Evolutionary conservation across 2,888 invertebrate genomes (phyloP).

Genomic region (Hirtodrosophila alboralis): DNA sequence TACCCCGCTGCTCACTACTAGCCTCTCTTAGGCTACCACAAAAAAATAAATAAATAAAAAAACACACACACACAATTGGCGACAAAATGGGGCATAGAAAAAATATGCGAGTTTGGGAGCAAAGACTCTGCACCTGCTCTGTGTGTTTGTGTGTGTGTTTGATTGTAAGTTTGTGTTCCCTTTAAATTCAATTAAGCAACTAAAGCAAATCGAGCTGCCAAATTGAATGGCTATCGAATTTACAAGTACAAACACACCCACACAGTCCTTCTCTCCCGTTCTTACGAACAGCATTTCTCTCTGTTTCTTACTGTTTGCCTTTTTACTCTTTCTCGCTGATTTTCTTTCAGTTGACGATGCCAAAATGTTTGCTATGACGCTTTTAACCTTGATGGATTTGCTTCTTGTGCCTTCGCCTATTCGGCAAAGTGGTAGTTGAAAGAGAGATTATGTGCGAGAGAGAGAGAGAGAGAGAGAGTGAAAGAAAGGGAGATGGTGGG

Average conservation of each 20-base stretch:
- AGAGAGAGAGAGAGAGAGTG: not conserved
- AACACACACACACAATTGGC: conserved; percentile 15
- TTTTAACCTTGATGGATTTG: conserved; percentile 67
- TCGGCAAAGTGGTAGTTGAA: conserved; percentile 2
- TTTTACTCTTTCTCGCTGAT: not conserved
- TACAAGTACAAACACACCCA: not conserved
- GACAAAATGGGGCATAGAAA: conserved; percentile 32
- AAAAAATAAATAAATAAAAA: conserved; percentile 14
- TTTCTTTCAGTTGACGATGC: conserved; percentile 30
- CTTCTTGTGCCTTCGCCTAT: conserved; percentile 18
- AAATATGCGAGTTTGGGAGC: conserved; percentile 1
- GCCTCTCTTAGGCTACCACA: conserved; percentile 19
- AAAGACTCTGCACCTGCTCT: not conserved
- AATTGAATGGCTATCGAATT: conserved; percentile 29
- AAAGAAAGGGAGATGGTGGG: not conserved
- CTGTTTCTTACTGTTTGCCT: not conserved
- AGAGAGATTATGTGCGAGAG: conserved; percentile 1
- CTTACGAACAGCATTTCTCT: no score
- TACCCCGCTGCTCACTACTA: conserved; percentile 8
- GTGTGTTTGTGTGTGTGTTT: conserved; percentile 9
- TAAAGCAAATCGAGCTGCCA: conserved; percentile 31
- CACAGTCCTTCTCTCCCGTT: not conserved
- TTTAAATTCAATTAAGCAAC: conserved; percentile 60
- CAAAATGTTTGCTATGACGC: conserved; percentile 66
- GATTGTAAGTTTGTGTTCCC: conserved; percentile 28